Conservation (phyloP, 2,797 vertebrate genomes). For the Bufotes viridis region DNA sequence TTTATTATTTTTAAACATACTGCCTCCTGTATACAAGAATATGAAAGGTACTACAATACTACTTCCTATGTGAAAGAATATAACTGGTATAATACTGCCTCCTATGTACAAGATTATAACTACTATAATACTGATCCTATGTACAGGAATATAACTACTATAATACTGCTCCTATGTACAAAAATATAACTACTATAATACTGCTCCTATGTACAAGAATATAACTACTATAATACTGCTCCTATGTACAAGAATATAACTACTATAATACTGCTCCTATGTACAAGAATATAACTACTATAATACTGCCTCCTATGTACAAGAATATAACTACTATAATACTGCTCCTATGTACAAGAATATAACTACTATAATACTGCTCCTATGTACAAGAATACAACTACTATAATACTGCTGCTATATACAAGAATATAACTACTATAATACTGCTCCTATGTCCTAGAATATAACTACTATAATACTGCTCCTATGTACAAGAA, state of each 20-base stretch:
- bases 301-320: constrained; percentile 14
- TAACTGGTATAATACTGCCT: neutral
- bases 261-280: constrained; percentile 23
- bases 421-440: neutral
- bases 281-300: constrained; percentile 10
- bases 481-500: constrained; percentile 14
- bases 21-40: neutral
- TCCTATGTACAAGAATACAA: neutral
- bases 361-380: constrained; percentile 22
- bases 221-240: constrained; percentile 9
- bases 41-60: neutral
- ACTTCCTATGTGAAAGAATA: neutral
- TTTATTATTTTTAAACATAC: too few species aligned
- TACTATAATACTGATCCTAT: constrained; percentile 5
- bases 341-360: neutral
- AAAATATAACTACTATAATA: constrained; percentile 1
- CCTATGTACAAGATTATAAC: neutral
- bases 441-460: constrained; percentile 10
- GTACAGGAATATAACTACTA: neutral
- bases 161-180: neutral
- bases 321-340: constrained; percentile 21
- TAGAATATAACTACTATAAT: constrained; percentile 25
- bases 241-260: constrained; percentile 15
- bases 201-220: neutral
- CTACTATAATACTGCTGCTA: neutral